These are phyloP conservation scores for Drosophila burlai DNA, from an alignment of 1,140 invertebrate genomes.

Conservation along the genomic window DNA sequence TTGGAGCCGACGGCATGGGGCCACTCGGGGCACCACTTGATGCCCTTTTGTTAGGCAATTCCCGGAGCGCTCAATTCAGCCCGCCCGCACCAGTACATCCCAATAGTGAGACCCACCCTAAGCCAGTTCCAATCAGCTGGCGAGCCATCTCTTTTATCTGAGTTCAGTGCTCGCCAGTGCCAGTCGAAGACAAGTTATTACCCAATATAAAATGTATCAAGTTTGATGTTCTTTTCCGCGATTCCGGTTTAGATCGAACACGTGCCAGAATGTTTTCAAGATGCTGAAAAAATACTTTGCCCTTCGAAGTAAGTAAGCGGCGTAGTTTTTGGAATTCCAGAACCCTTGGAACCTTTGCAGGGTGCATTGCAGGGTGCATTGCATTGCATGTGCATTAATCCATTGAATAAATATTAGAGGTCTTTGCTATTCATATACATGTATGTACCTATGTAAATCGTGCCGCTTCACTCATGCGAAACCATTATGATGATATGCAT, in stretches of 20 bases:
- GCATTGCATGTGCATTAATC: background rate
- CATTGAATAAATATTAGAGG: background rate
- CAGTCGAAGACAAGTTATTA: conserved; percentile 12
- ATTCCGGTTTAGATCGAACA: conserved; percentile 7
- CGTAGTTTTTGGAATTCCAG: background rate
- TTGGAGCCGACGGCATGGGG: conserved; percentile 2
- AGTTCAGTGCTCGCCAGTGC: conserved; percentile 11
- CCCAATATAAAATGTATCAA: conserved; percentile 11
- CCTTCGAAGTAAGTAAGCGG: background rate
- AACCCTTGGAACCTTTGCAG: background rate
- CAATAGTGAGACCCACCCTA: background rate
- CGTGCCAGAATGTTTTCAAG: background rate
- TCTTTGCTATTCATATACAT: background rate
- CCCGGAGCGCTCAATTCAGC: conserved; percentile 6
- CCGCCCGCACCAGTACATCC: background rate
- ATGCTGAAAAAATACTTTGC: background rate
- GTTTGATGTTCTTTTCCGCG: background rate
- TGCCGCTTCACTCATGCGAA: background rate
- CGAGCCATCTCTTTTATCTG: conserved; percentile 1
- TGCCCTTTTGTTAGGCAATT: conserved; percentile 23
- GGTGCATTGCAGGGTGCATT: too few species aligned
- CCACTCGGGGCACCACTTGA: conserved; percentile 35
- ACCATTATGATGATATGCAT: background rate
- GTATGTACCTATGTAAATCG: too few species aligned
- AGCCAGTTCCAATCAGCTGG: conserved; percentile 13